Conservation (phyloP, 1,140 invertebrate genomes). For the Acromyrmex echinatior region DNA sequence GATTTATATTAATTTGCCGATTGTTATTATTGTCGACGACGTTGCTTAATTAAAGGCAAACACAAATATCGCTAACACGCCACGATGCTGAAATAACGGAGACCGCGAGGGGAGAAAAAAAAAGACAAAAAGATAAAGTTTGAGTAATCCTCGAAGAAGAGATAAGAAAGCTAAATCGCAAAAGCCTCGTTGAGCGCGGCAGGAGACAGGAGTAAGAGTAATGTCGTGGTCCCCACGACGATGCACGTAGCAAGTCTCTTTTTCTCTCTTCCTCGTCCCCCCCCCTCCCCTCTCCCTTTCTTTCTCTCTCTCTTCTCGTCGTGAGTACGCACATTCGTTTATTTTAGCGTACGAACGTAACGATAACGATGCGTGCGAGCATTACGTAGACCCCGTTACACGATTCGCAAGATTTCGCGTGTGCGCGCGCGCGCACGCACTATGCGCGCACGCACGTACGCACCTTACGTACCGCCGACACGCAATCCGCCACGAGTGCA, state of each 20-base stretch:
- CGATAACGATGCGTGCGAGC: conserved; percentile 19
- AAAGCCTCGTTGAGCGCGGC: background rate
- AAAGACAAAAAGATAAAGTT: no score
- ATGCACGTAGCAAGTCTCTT: background rate
- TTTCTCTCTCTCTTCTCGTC: background rate
- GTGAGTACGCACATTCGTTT: conserved; percentile 18
- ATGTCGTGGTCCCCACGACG: background rate
- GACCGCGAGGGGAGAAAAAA: no score
- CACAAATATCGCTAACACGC: background rate
- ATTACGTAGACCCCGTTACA: conserved; percentile 58
- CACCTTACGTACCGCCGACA: background rate
- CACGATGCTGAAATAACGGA: background rate
- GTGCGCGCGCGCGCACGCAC: background rate
- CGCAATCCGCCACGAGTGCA: conserved; percentile 26
- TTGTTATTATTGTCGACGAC: background rate
- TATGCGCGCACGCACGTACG: background rate
- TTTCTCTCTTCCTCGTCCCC: background rate
- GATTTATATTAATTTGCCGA: conserved; percentile 1
- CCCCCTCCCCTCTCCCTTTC: background rate
- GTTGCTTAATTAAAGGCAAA: conserved; percentile 14
- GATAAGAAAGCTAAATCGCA: background rate
- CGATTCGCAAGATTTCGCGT: conserved; percentile 9
- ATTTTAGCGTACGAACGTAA: conserved; percentile 25
- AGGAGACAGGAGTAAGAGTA: background rate
- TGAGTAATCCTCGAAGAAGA: conserved; percentile 1